Evolutionary conservation across 2,797 vertebrate species (phyloP).

Genomic region (Cynopterus sphinx): DNA sequence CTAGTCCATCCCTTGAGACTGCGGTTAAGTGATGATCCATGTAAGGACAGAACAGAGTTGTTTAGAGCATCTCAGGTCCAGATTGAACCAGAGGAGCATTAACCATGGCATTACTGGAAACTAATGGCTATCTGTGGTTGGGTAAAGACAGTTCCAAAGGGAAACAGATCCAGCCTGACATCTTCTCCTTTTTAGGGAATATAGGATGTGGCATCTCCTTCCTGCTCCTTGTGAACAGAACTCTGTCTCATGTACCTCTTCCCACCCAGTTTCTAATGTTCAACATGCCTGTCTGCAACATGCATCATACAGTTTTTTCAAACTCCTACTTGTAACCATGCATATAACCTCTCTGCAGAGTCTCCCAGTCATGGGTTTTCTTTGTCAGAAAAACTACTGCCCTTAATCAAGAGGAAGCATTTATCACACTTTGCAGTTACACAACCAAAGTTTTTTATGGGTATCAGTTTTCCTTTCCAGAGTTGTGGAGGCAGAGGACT

Average conservation of each 20-base stretch:
- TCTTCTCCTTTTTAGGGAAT: not conserved
- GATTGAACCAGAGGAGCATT: not conserved
- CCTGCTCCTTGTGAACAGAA: not conserved
- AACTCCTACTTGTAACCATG: not conserved
- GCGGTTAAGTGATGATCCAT: not conserved
- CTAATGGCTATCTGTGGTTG: not conserved
- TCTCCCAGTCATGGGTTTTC: not conserved
- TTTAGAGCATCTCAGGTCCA: not conserved
- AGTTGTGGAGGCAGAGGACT: slow-evolving; percentile 51
- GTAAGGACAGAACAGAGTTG: not conserved
- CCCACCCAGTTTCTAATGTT: not conserved
- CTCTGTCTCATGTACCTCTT: not conserved
- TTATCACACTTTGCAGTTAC: slow-evolving; percentile 29
- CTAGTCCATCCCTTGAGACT: not conserved
- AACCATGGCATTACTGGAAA: not conserved
- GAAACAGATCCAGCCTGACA: not conserved
- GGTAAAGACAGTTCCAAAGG: not conserved
- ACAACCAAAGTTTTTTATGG: slow-evolving; percentile 34
- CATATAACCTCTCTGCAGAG: not conserved
- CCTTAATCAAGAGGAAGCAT: slow-evolving; percentile 33
- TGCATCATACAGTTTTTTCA: not conserved
- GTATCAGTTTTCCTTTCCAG: slow-evolving; percentile 62
- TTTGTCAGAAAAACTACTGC: slow-evolving; percentile 40
- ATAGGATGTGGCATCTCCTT: not conserved
- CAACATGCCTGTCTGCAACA: not conserved